These are phyloP conservation scores for Vidua chalybeata DNA, from an alignment of 2,113 vertebrate genomes.

Conservation along the genomic window DNA sequence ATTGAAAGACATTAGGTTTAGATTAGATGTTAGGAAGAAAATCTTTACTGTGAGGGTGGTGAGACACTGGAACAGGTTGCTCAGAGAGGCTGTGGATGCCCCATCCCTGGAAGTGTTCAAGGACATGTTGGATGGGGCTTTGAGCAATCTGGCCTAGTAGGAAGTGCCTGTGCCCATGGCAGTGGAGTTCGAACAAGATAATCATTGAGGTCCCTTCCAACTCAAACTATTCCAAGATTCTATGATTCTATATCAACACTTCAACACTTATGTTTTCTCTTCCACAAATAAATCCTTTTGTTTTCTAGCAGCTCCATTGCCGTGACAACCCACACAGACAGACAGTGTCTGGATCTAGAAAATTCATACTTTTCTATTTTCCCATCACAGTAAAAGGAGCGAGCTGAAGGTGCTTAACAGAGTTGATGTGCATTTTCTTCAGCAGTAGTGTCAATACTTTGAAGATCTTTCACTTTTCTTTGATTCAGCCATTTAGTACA, in stretches of 20 bases:
- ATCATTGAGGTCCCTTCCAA: background rate
- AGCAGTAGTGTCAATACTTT: background rate
- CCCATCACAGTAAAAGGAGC: background rate
- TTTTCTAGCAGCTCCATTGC: background rate
- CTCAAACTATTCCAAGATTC: background rate
- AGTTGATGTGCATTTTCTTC: background rate
- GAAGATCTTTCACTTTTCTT: background rate
- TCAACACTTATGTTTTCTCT: background rate
- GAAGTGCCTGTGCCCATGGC: accelerated
- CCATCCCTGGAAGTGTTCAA: background rate
- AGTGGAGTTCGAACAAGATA: background rate
- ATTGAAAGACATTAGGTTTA: background rate
- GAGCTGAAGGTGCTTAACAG: background rate
- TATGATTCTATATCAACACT: background rate
- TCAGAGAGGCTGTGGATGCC: background rate
- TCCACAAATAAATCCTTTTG: background rate
- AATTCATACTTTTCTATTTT: background rate
- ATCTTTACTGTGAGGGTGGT: background rate
- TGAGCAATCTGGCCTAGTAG: background rate
- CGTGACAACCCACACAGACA: accelerated
- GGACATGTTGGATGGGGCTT: background rate
- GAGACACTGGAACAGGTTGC: background rate
- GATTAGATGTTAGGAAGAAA: background rate
- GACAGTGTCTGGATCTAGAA: background rate
- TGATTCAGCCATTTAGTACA: background rate